These are phyloP conservation scores for Hystrix cristata DNA, from an alignment of 2,113 vertebrate genomes.

Conservation along the genomic window DNA sequence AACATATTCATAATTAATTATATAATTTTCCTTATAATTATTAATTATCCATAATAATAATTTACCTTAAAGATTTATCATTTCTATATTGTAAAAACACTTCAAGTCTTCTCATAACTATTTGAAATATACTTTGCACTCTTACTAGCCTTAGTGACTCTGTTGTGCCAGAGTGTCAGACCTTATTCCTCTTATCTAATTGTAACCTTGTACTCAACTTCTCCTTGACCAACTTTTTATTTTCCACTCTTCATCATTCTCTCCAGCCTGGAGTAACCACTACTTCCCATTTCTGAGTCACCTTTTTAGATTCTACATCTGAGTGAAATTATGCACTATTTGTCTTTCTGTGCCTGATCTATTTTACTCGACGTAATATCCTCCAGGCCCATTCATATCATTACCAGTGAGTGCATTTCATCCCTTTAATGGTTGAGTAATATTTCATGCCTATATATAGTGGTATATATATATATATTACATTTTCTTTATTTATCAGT, in stretches of 20 bases:
- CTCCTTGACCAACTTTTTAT: neutral
- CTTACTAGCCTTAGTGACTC: neutral
- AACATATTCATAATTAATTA: neutral
- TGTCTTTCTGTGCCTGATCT: neutral
- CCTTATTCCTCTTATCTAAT: neutral
- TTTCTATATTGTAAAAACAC: neutral
- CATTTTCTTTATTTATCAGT: neutral
- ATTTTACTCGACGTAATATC: neutral
- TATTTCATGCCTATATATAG: neutral
- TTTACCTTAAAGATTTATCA: neutral
- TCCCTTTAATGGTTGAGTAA: neutral
- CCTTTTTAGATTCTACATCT: neutral
- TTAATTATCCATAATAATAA: no score
- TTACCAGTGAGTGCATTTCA: neutral
- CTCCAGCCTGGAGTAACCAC: neutral
- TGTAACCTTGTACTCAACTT: neutral
- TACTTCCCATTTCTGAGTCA: neutral
- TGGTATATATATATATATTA: neutral
- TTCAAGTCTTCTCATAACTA: neutral
- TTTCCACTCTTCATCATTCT: neutral
- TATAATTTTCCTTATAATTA: no score
- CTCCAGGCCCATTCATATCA: neutral
- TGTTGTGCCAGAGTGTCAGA: neutral
- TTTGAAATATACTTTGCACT: neutral
- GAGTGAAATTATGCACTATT: neutral